Evolutionary conservation across 2,888 invertebrate species (phyloP).

Genomic region (Aphidoletes aphidimyza): DNA sequence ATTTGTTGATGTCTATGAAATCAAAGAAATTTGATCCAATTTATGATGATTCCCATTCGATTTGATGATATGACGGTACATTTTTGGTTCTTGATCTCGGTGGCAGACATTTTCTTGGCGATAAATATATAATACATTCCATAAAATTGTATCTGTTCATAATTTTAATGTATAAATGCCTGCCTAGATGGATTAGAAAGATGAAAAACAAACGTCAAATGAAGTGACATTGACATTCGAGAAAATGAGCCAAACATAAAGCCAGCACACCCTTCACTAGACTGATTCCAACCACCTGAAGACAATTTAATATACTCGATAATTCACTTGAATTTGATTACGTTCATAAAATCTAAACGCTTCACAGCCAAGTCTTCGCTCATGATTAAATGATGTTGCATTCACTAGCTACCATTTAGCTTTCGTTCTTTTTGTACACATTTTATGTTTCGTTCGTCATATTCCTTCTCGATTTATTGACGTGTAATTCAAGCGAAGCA

Average conservation of each 20-base stretch:
- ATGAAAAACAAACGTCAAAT: background rate
- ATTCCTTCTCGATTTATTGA: background rate
- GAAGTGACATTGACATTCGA: too few relatives aligned
- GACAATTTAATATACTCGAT: slow-evolving; percentile 43
- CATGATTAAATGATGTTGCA: slow-evolving; percentile 32
- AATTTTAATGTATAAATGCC: background rate
- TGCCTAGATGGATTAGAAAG: background rate
- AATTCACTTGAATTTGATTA: slow-evolving; percentile 37
- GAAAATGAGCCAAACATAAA: too few relatives aligned
- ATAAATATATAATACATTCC: too few relatives aligned
- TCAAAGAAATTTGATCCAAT: slow-evolving; percentile 23
- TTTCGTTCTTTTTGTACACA: background rate
- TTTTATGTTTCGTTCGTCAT: background rate
- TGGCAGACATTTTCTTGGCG: too few relatives aligned
- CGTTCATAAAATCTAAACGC: slow-evolving; percentile 29
- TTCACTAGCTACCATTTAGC: background rate
- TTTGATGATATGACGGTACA: background rate
- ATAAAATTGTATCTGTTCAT: slow-evolving; percentile 2
- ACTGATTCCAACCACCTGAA: background rate
- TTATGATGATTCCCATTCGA: background rate
- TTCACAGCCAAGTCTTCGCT: too few relatives aligned
- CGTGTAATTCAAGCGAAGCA: background rate
- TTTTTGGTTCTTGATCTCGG: too few relatives aligned
- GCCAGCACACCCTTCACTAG: too few relatives aligned
- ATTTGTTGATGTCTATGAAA: slow-evolving; percentile 15